A percentile compares a stretch with the other conserved stretches of the same genome.
Evolutionary conservation across 2,797 vertebrate genomes (phyloP).

Genomic region (Fratercula arctica): DNA sequence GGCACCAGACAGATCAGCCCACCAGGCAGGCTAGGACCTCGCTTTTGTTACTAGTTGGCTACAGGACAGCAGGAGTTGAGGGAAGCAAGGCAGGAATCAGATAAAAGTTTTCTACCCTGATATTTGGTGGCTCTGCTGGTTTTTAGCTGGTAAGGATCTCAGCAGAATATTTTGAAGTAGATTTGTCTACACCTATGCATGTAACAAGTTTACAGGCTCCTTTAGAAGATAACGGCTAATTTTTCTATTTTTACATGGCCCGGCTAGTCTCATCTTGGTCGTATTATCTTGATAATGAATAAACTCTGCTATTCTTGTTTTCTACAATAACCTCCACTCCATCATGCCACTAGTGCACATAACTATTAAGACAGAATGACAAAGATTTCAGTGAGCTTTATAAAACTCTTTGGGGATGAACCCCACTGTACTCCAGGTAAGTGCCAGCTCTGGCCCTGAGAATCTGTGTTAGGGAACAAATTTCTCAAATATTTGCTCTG

Average conservation of each 20-base stretch:
- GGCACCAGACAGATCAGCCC: background rate
- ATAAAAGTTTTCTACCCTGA: background rate
- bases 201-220: background rate
- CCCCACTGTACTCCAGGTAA: background rate
- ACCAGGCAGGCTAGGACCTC: background rate
- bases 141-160: background rate
- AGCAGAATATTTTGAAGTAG: background rate
- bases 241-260: background rate
- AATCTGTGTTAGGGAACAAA: background rate
- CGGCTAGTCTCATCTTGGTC: background rate
- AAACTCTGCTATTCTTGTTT: background rate
- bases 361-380: background rate
- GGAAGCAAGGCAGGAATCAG: background rate
- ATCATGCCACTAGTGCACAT: background rate
- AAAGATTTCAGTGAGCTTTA: background rate
- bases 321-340: background rate
- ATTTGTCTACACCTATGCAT: background rate
- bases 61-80: background rate
- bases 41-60: background rate
- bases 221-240: background rate
- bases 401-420: background rate
- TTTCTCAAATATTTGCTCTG: background rate
- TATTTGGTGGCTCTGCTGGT: background rate
- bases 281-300: background rate
- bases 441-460: background rate